These are phyloP conservation scores for Diaphora mendica DNA, from an alignment of 2,888 invertebrate species.

Conservation along the genomic window DNA sequence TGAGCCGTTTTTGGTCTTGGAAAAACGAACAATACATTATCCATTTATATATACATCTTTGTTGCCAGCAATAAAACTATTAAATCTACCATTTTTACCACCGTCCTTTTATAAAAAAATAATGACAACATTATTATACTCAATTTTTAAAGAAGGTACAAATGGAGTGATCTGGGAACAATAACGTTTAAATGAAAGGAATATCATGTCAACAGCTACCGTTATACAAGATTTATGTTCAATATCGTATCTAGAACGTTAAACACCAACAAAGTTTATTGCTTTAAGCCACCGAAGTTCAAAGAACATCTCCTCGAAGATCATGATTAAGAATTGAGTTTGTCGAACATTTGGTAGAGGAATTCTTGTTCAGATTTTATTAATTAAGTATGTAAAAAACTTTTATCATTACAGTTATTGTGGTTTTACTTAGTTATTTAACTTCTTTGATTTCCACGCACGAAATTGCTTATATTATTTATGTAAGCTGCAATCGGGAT, in stretches of 20 bases:
- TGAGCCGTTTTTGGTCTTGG: not conserved
- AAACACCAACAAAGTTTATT: conserved; percentile 30
- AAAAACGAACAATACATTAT: not conserved
- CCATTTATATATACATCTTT: not conserved
- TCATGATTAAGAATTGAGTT: conserved; percentile 27
- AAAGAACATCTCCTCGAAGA: conserved; percentile 26
- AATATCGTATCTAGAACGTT: conserved; percentile 14
- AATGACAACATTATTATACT: not conserved
- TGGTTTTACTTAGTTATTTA: not conserved
- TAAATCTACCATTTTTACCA: not conserved
- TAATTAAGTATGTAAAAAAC: not conserved
- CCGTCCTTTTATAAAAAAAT: not conserved
- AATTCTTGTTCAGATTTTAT: conserved; percentile 23
- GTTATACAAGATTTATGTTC: conserved; percentile 20
- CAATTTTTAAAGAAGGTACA: not conserved
- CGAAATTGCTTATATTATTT: not conserved
- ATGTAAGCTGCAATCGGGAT: too few relatives aligned
- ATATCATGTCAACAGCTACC: conserved; percentile 6
- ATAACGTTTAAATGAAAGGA: conserved; percentile 13
- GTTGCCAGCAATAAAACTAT: not conserved
- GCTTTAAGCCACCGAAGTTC: conserved; percentile 23
- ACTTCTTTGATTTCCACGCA: not conserved
- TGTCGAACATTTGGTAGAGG: conserved; percentile 28
- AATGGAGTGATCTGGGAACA: not conserved
- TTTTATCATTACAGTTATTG: not conserved